A percentile compares a stretch with the other conserved stretches of the same genome.
These are phyloP conservation scores for Colistium nudipinnis DNA, from an alignment of 2,113 vertebrate genomes.

Conservation along the genomic window DNA sequence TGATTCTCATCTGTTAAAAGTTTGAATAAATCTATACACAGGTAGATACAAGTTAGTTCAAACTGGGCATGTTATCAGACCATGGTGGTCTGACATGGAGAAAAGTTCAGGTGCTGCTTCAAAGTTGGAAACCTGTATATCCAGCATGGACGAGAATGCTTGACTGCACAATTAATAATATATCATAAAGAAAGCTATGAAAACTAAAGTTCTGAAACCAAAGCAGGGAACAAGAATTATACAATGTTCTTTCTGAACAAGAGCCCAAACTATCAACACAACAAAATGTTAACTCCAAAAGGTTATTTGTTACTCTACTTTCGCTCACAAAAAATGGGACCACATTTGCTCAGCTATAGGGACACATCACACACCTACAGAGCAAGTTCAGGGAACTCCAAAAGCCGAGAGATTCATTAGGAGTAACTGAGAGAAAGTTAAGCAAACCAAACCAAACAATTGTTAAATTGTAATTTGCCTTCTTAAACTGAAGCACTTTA, in stretches of 20 bases:
- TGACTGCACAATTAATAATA: constrained; percentile 23
- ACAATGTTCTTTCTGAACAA: constrained; percentile 45
- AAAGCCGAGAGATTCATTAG: constrained; percentile 4
- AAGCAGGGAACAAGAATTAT: constrained; percentile 39
- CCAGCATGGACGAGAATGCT: neutral
- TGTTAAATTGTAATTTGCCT: constrained; percentile 13
- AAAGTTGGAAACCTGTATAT: constrained; percentile 5
- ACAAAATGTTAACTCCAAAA: neutral
- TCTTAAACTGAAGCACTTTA: neutral
- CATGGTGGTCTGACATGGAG: neutral
- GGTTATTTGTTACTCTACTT: neutral
- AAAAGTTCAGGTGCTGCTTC: constrained; percentile 12
- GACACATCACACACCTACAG: too few relatives aligned
- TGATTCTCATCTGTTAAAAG: too few relatives aligned
- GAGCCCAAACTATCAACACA: constrained; percentile 40
- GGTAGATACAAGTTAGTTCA: too few relatives aligned
- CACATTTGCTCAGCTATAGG: too few relatives aligned
- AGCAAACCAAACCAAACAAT: constrained; percentile 57
- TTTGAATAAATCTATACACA: too few relatives aligned
- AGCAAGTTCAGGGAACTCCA: neutral
- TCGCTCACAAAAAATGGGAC: too few relatives aligned
- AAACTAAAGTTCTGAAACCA: constrained; percentile 14
- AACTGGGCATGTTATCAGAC: neutral
- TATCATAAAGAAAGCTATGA: neutral
- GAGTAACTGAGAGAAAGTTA: neutral